These are phyloP conservation scores for Thysanoteuthis rhombus DNA, from an alignment of 2,888 invertebrate genomes.

Conservation along the genomic window DNA sequence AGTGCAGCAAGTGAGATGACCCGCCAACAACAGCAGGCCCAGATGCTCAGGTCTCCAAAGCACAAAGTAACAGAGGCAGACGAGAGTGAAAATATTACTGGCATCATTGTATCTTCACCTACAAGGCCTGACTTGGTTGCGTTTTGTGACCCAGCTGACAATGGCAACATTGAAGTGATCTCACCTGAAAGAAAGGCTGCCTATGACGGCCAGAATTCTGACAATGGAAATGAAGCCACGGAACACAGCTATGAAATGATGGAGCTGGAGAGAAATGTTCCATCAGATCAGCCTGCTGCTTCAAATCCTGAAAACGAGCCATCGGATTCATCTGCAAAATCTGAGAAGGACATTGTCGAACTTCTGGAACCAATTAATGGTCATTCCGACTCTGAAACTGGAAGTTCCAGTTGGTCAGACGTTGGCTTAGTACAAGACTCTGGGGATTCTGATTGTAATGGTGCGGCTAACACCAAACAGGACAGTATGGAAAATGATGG, in stretches of 20 bases:
- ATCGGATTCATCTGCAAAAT: not conserved
- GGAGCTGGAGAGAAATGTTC: not conserved
- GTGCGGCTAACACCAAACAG: not conserved
- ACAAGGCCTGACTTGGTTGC: constrained; percentile 19
- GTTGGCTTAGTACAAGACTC: constrained; percentile 29
- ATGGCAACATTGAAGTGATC: not conserved
- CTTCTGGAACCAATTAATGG: not conserved
- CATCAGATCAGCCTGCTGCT: not conserved
- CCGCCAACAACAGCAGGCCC: constrained; percentile 13
- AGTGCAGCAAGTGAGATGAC: not conserved
- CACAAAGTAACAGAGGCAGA: too few species aligned
- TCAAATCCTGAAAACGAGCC: not conserved
- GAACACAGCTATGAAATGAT: not conserved
- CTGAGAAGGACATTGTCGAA: not conserved
- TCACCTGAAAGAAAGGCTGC: not conserved
- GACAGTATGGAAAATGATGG: not conserved
- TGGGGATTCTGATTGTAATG: constrained; percentile 24
- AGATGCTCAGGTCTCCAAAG: constrained; percentile 22
- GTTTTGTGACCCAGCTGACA: constrained; percentile 13
- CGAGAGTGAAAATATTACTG: not conserved
- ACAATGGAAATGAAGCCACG: not conserved
- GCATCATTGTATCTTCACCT: constrained; percentile 17
- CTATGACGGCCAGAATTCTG: not conserved
- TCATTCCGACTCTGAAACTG: constrained; percentile 26
- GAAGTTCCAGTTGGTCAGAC: constrained; percentile 31